Evolutionary conservation across 2,113 vertebrate species (phyloP).

Genomic region (Lycocorax pyrrhopterus): DNA sequence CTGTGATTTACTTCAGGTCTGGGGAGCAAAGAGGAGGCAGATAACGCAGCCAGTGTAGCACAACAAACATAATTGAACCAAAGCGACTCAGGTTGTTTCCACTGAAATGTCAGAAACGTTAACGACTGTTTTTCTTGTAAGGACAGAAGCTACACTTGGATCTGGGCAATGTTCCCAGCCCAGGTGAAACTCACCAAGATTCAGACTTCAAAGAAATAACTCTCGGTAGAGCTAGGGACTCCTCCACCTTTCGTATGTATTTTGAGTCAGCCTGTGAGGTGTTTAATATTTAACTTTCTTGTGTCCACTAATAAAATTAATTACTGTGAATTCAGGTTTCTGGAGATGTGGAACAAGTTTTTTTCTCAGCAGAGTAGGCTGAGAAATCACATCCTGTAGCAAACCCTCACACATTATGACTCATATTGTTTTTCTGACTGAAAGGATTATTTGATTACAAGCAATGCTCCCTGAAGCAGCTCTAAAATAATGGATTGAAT

Average conservation of each 20-base stretch:
- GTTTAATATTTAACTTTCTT: background rate
- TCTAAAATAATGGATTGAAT: background rate
- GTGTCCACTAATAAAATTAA: background rate
- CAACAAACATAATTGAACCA: background rate
- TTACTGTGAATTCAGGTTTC: background rate
- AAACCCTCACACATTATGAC: background rate
- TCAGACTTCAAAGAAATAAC: background rate
- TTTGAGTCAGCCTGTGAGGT: background rate
- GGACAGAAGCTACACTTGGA: background rate
- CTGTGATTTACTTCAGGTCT: background rate
- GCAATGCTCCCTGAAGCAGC: background rate
- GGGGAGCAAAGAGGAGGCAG: background rate
- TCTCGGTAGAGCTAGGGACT: background rate
- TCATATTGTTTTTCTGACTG: background rate
- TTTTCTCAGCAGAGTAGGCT: background rate
- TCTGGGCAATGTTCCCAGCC: background rate
- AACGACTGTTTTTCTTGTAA: background rate
- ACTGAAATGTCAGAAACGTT: background rate
- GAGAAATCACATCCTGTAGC: background rate
- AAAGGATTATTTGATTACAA: background rate
- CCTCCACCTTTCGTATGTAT: background rate
- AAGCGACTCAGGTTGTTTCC: background rate
- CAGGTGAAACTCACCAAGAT: background rate
- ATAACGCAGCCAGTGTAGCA: background rate
- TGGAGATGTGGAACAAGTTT: background rate